These are phyloP conservation scores for Thomomys bottae DNA, from an alignment of 2,113 vertebrate genomes.

Conservation along the genomic window DNA sequence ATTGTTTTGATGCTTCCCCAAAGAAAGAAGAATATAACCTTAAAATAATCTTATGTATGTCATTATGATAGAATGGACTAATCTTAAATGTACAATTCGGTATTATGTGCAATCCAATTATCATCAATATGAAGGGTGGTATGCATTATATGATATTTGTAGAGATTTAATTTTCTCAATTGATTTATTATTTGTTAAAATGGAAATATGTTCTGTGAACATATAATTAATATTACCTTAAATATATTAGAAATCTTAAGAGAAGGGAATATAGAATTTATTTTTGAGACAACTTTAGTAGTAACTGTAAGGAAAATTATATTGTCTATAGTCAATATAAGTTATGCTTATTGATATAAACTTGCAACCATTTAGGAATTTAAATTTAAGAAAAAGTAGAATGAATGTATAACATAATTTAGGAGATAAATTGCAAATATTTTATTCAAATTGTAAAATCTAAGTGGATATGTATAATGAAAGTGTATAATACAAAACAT, in stretches of 20 bases:
- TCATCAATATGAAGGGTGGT: not conserved
- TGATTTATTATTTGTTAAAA: not conserved
- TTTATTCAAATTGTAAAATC: not conserved
- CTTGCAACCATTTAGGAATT: not conserved
- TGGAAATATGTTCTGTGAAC: not conserved
- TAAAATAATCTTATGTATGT: not conserved
- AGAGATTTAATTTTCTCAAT: not conserved
- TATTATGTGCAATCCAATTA: not conserved
- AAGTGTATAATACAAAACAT: not conserved
- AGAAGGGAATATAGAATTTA: not conserved
- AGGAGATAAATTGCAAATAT: not conserved
- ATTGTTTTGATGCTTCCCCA: not conserved
- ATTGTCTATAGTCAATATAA: not conserved
- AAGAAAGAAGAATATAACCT: not conserved
- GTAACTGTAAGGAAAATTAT: not conserved
- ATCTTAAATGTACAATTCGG: not conserved
- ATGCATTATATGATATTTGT: not conserved
- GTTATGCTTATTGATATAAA: not conserved
- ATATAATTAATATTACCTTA: not conserved
- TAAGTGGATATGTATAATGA: not conserved
- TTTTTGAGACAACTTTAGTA: constrained; percentile 2
- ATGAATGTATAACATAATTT: not conserved
- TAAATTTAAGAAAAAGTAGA: not conserved
- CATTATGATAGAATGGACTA: not conserved
- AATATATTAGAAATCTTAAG: not conserved